phyloP scores from a whole-genome alignment of 1,140 invertebrate species.

The Plectus sambesii region DNA sequence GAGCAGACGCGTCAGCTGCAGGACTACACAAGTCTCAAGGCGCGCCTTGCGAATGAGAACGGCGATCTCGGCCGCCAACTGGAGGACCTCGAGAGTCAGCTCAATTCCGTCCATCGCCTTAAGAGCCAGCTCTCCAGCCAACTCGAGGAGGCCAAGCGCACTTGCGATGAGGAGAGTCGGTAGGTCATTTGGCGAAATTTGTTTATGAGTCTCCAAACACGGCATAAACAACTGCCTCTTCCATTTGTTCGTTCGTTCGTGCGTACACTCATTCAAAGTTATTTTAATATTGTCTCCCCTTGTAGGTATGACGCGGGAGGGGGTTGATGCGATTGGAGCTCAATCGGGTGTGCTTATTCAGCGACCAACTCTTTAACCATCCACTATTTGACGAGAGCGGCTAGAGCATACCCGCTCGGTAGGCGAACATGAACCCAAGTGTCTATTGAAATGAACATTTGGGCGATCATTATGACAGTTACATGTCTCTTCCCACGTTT shows the following conservation, averaged over 20 bases:
- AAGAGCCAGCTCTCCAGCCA: slow-evolving; percentile 86
- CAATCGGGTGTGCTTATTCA: too few relatives aligned
- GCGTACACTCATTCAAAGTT: too few relatives aligned
- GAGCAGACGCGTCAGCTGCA: slow-evolving; percentile 85
- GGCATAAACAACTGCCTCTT: too few relatives aligned
- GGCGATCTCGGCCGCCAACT: slow-evolving; percentile 81
- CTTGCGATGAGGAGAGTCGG: slow-evolving; percentile 87
- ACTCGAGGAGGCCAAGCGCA: slow-evolving; percentile 89
- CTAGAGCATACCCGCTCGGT: too few relatives aligned
- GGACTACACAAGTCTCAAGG: slow-evolving; percentile 89
- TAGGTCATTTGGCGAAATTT: slow-evolving; percentile 54
- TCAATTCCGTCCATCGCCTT: slow-evolving; percentile 70
- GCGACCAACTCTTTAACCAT: too few relatives aligned
- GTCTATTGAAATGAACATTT: too few relatives aligned
- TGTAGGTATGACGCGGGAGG: background rate
- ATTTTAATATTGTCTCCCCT: background rate
- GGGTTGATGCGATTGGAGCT: too few relatives aligned
- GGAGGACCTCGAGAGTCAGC: slow-evolving; percentile 73
- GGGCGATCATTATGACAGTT: background rate
- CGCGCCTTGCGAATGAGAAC: slow-evolving; percentile 92
- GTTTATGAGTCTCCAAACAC: too few relatives aligned
- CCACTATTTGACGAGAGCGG: too few relatives aligned
- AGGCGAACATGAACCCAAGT: too few relatives aligned
- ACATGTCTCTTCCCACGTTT: too few relatives aligned
- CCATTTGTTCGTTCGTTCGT: too few relatives aligned